Conservation (phyloP, 2,888 invertebrate species). For the Drosophila robusta region DNA sequence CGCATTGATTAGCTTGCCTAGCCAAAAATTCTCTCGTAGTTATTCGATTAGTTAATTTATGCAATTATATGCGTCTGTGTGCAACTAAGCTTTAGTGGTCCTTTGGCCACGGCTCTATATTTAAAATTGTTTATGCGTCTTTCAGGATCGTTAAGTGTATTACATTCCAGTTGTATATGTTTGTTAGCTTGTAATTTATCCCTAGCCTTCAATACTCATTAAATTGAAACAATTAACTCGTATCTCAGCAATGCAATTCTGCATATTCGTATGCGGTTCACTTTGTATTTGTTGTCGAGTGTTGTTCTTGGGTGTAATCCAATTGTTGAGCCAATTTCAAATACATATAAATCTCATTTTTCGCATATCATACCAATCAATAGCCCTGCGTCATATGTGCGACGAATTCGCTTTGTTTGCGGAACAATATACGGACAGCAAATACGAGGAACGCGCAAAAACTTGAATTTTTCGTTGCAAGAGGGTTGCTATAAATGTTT, state of each 20-base stretch:
- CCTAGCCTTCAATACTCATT: conserved; percentile 66
- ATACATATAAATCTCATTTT: conserved; percentile 21
- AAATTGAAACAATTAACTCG: conserved; percentile 28
- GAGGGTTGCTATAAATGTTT: conserved; percentile 42
- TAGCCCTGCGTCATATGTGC: conserved; percentile 56
- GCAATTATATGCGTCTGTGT: conserved; percentile 37
- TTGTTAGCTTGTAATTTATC: conserved; percentile 56
- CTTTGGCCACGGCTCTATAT: conserved; percentile 36
- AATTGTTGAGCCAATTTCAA: conserved; percentile 29
- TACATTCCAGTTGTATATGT: conserved; percentile 68
- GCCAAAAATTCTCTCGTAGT: conserved; percentile 44
- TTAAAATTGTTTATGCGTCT: conserved; percentile 49
- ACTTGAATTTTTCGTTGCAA: conserved; percentile 19
- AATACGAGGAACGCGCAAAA: conserved; percentile 36
- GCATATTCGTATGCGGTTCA: conserved; percentile 19
- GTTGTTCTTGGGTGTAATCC: conserved; percentile 21
- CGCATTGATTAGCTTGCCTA: conserved; percentile 85
- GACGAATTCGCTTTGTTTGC: conserved; percentile 59
- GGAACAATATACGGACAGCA: conserved; percentile 47
- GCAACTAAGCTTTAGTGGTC: conserved; percentile 67
- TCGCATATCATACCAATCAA: conserved; percentile 49
- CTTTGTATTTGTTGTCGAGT: neutral
- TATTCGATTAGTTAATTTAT: conserved; percentile 48
- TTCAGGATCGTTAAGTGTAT: conserved; percentile 42
- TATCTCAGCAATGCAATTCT: conserved; percentile 26